A percentile compares a stretch with the other conserved stretches of the same genome.
Evolutionary conservation across 2,888 invertebrate genomes (phyloP).

Genomic region (Fragum fragum): DNA sequence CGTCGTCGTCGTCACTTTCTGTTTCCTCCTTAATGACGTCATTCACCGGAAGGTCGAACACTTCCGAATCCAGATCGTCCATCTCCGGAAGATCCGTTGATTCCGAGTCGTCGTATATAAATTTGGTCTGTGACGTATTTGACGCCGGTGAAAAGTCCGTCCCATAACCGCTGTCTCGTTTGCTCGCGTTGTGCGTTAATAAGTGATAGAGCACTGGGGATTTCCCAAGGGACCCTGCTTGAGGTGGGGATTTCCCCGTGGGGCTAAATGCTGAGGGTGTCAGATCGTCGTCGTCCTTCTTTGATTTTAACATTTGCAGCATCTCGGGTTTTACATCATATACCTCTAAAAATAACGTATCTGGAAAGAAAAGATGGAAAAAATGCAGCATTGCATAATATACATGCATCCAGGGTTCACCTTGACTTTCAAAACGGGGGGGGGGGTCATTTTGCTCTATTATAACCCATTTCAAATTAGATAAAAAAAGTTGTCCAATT

Average conservation of each 20-base stretch:
- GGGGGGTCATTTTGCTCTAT: no score
- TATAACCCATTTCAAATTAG: no score
- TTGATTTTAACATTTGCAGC: constrained; percentile 34
- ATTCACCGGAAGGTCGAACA: constrained; percentile 40
- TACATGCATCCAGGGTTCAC: no score
- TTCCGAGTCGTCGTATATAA: constrained; percentile 72
- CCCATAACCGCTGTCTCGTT: constrained; percentile 81
- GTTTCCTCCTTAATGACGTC: constrained; percentile 36
- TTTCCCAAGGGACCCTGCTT: not conserved
- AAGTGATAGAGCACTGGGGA: not conserved
- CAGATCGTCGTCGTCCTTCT: constrained; percentile 16
- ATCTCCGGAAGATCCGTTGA: constrained; percentile 34
- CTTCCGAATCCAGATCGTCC: constrained; percentile 51
- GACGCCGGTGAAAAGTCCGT: constrained; percentile 80
- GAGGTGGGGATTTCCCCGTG: constrained; percentile 26
- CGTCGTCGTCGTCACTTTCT: constrained; percentile 66
- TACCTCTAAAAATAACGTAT: not conserved
- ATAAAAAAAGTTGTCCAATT: no score
- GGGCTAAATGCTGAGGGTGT: constrained; percentile 12
- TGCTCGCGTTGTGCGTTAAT: constrained; percentile 27
- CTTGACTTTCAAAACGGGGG: no score
- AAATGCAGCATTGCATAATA: not conserved
- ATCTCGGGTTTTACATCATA: constrained; percentile 20
- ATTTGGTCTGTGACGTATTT: constrained; percentile 57
- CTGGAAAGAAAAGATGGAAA: not conserved